Percentiles rank a stretch among this genome's conserved stretches.
phyloP scores from a whole-genome alignment of 2,888 invertebrate species.

The Antitype chi region DNA sequence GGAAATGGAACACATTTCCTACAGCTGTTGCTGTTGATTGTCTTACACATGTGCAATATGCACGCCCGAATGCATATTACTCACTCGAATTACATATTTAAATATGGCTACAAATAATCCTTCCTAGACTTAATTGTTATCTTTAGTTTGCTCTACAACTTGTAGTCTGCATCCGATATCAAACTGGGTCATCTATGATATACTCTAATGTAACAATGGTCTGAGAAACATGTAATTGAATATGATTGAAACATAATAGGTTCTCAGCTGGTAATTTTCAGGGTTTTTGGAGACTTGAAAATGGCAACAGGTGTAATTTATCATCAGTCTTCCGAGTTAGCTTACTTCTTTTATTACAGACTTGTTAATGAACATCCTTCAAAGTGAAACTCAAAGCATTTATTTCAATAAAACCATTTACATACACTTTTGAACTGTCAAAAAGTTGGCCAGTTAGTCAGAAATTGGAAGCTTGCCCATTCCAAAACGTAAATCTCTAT shows the following conservation, averaged over 20 bases:
- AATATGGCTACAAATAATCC: conserved; percentile 29
- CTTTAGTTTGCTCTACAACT: conserved; percentile 35
- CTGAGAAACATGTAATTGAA: conserved; percentile 47
- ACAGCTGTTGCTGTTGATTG: conserved; percentile 33
- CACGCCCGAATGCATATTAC: conserved; percentile 7
- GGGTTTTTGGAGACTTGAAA: not conserved
- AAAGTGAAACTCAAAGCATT: too few relatives aligned
- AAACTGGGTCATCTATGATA: conserved; percentile 52
- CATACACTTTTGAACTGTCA: too few relatives aligned
- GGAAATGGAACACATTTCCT: conserved; percentile 2
- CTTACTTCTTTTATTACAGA: not conserved
- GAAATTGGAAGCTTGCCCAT: too few relatives aligned
- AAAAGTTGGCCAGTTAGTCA: too few relatives aligned
- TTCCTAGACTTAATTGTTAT: conserved; percentile 37
- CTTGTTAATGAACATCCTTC: not conserved
- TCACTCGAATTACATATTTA: conserved; percentile 12
- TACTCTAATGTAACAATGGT: conserved; percentile 43
- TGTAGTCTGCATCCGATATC: conserved; percentile 34
- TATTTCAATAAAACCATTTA: too few relatives aligned
- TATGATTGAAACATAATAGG: conserved; percentile 25
- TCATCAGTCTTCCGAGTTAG: not conserved
- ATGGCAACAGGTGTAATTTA: conserved; percentile 9
- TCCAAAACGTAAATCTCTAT: too few relatives aligned
- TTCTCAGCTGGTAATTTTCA: conserved; percentile 18
- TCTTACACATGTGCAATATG: conserved; percentile 39